These are phyloP conservation scores for Thumatha senex DNA, from an alignment of 2,888 invertebrate species.

Conservation along the genomic window DNA sequence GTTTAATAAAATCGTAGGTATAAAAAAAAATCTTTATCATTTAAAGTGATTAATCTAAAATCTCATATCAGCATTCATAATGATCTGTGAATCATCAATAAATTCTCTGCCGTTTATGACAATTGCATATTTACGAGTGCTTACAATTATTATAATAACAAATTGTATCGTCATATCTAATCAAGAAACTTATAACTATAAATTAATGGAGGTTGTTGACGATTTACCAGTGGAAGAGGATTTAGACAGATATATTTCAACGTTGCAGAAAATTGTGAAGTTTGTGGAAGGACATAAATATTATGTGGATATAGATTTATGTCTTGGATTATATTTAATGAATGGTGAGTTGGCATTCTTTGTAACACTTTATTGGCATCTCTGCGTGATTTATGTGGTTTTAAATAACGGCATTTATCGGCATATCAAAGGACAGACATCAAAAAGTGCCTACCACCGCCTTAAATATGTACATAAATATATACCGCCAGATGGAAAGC, in stretches of 20 bases:
- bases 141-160: not conserved
- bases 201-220: conserved; percentile 9
- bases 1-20: too few species aligned
- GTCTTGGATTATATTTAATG: conserved; percentile 56
- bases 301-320: conserved; percentile 50
- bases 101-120: not conserved
- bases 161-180: not conserved
- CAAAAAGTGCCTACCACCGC: too few species aligned
- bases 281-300: conserved; percentile 40
- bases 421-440: too few species aligned
- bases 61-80: not conserved
- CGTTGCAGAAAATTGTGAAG: conserved; percentile 41
- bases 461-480: too few species aligned
- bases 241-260: conserved; percentile 41
- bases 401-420: too few species aligned
- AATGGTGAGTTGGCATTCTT: conserved; percentile 45
- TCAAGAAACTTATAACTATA: conserved; percentile 2
- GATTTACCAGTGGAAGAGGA: conserved; percentile 45
- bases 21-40: not conserved
- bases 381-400: too few species aligned
- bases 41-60: not conserved
- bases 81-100: not conserved
- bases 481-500: too few species aligned
- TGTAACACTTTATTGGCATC: not conserved
- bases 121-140: not conserved